Percentiles rank a stretch among this genome's conserved stretches.
Evolutionary conservation across 2,797 vertebrate species (phyloP).

Genomic region (Myiotriccus ornatus): DNA sequence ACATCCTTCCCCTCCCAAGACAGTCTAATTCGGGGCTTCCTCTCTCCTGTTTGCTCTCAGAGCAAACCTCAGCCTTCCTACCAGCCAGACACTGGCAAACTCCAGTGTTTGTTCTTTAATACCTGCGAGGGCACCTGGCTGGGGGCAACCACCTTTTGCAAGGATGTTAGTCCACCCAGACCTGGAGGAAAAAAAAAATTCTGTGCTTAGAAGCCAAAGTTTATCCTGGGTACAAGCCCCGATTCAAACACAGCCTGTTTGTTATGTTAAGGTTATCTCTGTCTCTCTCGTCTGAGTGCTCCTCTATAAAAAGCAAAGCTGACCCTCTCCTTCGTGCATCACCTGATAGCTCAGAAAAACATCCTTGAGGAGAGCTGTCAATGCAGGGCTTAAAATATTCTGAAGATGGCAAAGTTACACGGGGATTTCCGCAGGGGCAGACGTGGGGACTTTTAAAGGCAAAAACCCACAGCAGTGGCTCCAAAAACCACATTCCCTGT

Average conservation of each 20-base stretch:
- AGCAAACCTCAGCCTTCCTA: not conserved
- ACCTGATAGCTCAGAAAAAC: slow-evolving; percentile 16
- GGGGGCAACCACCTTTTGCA: rapidly evolving
- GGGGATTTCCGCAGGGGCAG: not conserved
- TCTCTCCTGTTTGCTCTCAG: not conserved
- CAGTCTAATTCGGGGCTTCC: not conserved
- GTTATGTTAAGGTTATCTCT: not conserved
- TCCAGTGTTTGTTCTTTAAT: not conserved
- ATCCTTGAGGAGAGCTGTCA: not conserved
- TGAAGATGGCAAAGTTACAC: not conserved
- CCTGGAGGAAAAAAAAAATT: not conserved
- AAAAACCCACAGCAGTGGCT: rapidly evolving
- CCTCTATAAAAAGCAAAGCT: not conserved
- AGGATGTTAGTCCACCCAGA: not conserved
- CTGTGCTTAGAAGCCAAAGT: not conserved
- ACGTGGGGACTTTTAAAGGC: not conserved
- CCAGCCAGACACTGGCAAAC: not conserved
- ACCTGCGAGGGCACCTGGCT: rapidly evolving
- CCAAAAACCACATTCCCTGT: not conserved
- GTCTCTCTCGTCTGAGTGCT: not conserved
- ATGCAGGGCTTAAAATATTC: not conserved
- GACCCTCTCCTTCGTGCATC: not conserved
- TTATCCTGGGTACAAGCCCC: not conserved
- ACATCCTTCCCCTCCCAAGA: not conserved
- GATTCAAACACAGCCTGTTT: not conserved